Evolutionary conservation across 1,140 invertebrate species (phyloP), one percentile per base, ranked within the genome.

Genomic region (Drosophila suzukii): DNA sequence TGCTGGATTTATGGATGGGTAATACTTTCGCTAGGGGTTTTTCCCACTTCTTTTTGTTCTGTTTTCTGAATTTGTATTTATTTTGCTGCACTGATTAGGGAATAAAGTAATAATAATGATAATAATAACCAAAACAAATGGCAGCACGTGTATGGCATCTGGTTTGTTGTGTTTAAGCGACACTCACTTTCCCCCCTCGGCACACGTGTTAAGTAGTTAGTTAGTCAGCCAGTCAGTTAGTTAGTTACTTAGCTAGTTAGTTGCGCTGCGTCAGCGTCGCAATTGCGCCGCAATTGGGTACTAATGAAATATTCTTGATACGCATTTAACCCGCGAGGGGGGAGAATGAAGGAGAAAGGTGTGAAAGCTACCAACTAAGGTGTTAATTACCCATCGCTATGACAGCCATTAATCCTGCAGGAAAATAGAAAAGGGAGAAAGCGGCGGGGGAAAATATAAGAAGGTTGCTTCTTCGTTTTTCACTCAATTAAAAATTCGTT

Each of bases 161-260:
- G 61, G 62, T 67, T 66, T 68, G 61, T 66, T 68, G 38, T 68
- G 61, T 53, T 66, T 66, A 30, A 68, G 50, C 53, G 51, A 71
- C 67, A 70, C 17, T 49, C 7, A 13, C 1, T 3, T 8, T 34
- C 6, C 32, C 46, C 24, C 4, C 8, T 65, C 24, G 13, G 24
- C 44, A 67, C 61, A 46, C 38, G 49, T 36, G 39, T 12, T 43
- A 39, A 20, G 13, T 27, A 54, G 58, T 38, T 17, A 27, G 17
- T 15, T 11, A 15, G 54, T 20, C 58, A 27, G 36, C n/a, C 20
- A 62, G 20, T 24, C 15, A 43, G 54, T 20, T 13, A 32, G 36
- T 20, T 30, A 24, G 54, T 7, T 61, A 39, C 12, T 36, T 61
- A 60, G 51, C 30, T 39, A 54, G 51, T n/a, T 61, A 47, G 44